Base-by-base conservation (phyloP, 2,888 invertebrate species). In the Oligia latruncula region DNA sequence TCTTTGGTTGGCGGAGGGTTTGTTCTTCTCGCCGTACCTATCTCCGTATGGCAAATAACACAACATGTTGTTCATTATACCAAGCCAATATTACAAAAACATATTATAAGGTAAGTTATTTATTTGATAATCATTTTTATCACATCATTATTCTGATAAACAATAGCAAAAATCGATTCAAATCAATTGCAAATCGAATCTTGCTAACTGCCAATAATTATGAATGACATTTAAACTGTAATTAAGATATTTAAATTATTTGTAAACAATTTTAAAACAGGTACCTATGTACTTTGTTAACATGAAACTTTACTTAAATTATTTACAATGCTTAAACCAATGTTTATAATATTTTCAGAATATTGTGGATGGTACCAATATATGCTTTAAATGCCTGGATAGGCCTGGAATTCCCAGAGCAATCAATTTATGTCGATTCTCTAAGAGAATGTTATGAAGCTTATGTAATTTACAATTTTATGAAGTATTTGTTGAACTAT, bases 341-440 rank as follows among this genome's bases (percentile, higher is more conserved):
- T 67, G 67, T 76, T 78, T 74, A 35, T 35, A 35, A 76, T 71
- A 0, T 68, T 89, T 87, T 65, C 95, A 98, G 99, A 94, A 98
- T 99, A 94, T 94, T 99, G 89, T 99, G 99, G 99, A 99, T 99
- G 99, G 99, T 99, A 76, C 99, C 99, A 83, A 99, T 99, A 90
- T 99, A 99, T 97, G 99, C 99, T 65, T 95, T 99, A 15, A 99
- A 99, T 97, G 99, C 99, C 87, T 99, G 99, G 99, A 97, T 99
- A 90, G 99, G 99, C 4, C 96, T 99, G 83, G 97, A 98, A 74
- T 99, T 98, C 93, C 99, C 99, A 0, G 97, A 98, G 88, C 98
- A 98, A 90, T 98, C 99, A 65, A 99, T 99, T 88, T 99, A 99
- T 93, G 98, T 99, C 92, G 99, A 99, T 95, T 99, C 99, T 89